These are phyloP conservation scores for Catostylus mosaicus DNA, from an alignment of 30 jellyfish, hydroid and myxozoan genomes.

Conservation along the genomic window DNA sequence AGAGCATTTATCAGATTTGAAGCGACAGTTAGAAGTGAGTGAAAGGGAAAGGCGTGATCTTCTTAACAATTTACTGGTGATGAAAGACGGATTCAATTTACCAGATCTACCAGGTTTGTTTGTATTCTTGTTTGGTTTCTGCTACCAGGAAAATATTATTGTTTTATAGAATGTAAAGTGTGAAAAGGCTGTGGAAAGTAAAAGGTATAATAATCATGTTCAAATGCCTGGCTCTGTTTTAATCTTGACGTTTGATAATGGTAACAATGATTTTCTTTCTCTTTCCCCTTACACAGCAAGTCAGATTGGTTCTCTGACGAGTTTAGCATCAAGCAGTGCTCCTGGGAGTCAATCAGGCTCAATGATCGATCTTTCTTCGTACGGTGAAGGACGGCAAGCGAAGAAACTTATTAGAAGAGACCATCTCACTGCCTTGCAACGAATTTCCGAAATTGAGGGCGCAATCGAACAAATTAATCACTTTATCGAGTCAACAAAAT, in stretches of 20 bases:
- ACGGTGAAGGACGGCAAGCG: conserved; percentile 72
- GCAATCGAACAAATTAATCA: conserved; percentile 83
- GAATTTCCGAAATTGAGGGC: conserved; percentile 85
- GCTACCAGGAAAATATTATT: not conserved
- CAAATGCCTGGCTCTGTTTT: too few relatives aligned
- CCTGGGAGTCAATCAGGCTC: conserved; percentile 64
- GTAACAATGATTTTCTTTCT: too few relatives aligned
- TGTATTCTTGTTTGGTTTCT: not conserved
- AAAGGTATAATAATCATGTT: too few relatives aligned
- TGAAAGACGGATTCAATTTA: conserved; percentile 72
- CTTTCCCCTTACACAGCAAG: conserved; percentile 11
- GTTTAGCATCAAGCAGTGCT: conserved; percentile 67
- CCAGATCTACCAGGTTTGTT: conserved; percentile 69
- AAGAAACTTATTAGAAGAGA: conserved; percentile 83
- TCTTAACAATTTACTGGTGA: conserved; percentile 64
- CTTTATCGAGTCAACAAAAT: conserved; percentile 62
- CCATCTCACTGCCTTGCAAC: conserved; percentile 85
- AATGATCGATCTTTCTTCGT: conserved; percentile 66
- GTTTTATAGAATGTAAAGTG: too few relatives aligned
- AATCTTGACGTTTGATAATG: too few relatives aligned
- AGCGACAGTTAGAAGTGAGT: conserved; percentile 83
- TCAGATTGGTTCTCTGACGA: conserved; percentile 67
- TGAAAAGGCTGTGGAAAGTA: too few relatives aligned
- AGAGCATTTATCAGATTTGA: conserved; percentile 73
- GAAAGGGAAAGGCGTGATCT: conserved; percentile 87